Evolutionary conservation across 2,888 invertebrate species (phyloP).

Genomic region (Drosophila nr. perissopoda): DNA sequence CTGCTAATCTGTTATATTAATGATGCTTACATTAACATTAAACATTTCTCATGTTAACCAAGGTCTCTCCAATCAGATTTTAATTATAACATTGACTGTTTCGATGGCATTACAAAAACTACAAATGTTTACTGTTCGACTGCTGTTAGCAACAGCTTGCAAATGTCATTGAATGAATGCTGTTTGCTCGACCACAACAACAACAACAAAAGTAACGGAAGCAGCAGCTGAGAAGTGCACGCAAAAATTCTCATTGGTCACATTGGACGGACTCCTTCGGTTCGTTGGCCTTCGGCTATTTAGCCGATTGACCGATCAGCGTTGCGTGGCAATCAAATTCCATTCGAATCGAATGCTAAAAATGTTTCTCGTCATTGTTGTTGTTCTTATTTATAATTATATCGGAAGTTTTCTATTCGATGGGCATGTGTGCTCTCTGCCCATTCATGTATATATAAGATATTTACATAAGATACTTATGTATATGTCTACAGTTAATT

Average conservation of each 20-base stretch:
- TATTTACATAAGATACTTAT: too few relatives aligned
- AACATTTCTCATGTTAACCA: neutral
- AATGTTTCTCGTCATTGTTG: neutral
- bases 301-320: conserved; percentile 1
- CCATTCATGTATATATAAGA: conserved; percentile 1
- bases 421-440: conserved; percentile 24
- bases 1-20: neutral
- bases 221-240: neutral
- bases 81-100: neutral
- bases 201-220: neutral
- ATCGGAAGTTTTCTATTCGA: conserved; percentile 71
- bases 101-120: neutral
- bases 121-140: neutral
- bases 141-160: neutral
- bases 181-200: conserved; percentile 1
- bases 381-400: conserved; percentile 21
- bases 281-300: neutral
- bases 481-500: conserved; percentile 2
- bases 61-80: neutral
- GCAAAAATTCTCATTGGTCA: neutral
- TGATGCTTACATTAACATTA: neutral
- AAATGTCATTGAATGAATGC: neutral
- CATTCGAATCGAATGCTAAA: neutral
- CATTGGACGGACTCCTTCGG: neutral
- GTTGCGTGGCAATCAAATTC: neutral